Evolutionary conservation across 2,888 invertebrate species (phyloP), one percentile per base, ranked within the genome.

Genomic region (Aphidoletes aphidimyza): DNA sequence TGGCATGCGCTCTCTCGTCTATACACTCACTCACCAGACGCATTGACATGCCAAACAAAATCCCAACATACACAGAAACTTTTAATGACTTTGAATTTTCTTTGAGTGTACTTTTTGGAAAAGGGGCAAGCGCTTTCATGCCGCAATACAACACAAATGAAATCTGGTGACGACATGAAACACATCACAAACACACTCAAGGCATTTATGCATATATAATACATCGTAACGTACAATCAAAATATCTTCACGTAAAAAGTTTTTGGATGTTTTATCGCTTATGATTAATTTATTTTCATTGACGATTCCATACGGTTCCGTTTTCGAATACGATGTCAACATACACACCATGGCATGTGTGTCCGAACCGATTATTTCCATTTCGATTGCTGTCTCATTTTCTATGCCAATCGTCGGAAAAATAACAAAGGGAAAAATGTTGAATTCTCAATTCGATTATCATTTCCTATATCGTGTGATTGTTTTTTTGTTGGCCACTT

Each of bases 281-380:
- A 69, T 69, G 69, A 69, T 69, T 69, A 69, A 69, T 69, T 69
- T 30, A 69, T 69, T 69, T 69, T 69, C 69, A 11, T 69, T 69
- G n/a, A n/a, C n/a, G n/a, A n/a, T n/a, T n/a, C n/a, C n/a, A n/a
- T n/a, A n/a, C n/a, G n/a, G n/a, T 14, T 42, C 42, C 6, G 14
- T 42, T 42, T 42, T 42, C 42, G 42, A 9, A 6, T 42, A 9
- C 14, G 6, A 42, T 42, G 14, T 42, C 42, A 42, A 42, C 42
- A 42, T 9, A n/a, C n/a, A n/a, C n/a, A n/a, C n/a, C n/a, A n/a
- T n/a, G n/a, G n/a, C n/a, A n/a, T n/a, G n/a, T n/a, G n/a, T n/a
- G n/a, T n/a, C n/a, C n/a, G n/a, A n/a, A n/a, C n/a, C n/a, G n/a
- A n/a, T n/a, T n/a, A 42, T 42, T 42, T 42, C 49, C 6, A 11